Conservation (phyloP, 1,140 invertebrate species). For the Solen grandis region DNA sequence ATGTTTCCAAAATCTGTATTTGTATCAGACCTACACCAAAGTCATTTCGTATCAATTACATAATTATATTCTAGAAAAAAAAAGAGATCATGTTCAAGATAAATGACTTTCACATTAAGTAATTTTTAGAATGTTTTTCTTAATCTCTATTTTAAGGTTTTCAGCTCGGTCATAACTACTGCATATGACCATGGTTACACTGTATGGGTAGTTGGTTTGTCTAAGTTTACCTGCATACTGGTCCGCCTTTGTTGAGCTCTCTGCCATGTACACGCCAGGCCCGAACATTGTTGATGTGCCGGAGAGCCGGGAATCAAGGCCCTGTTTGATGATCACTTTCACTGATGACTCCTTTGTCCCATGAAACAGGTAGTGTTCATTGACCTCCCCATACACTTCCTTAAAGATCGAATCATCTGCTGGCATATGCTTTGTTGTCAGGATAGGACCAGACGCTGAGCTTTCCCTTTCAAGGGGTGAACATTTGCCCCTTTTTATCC, state of each 20-base stretch:
- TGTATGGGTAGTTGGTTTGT: too few relatives aligned
- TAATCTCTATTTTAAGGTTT: too few relatives aligned
- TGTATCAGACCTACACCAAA: too few relatives aligned
- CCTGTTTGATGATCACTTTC: conserved; percentile 59
- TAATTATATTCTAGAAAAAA: too few relatives aligned
- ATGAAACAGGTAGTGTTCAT: conserved; percentile 75
- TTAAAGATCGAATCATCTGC: background rate
- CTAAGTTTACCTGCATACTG: conserved; percentile 72
- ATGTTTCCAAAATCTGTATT: too few relatives aligned
- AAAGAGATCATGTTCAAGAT: too few relatives aligned
- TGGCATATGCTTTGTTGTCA: conserved; percentile 47
- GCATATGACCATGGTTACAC: too few relatives aligned
- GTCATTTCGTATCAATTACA: too few relatives aligned
- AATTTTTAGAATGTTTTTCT: too few relatives aligned
- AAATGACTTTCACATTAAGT: too few relatives aligned
- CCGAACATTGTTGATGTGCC: conserved; percentile 68
- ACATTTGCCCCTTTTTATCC: conserved; percentile 22
- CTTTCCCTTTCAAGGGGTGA: conserved; percentile 25
- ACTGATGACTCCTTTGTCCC: conserved; percentile 63
- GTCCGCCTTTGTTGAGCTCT: conserved; percentile 70
- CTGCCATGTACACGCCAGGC: conserved; percentile 66
- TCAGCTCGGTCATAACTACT: too few relatives aligned
- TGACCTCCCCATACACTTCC: conserved; percentile 66
- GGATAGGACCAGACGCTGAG: conserved; percentile 52
- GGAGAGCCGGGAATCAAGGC: conserved; percentile 65